phyloP scores from a whole-genome alignment of 2,888 invertebrate species.

The Eristalinus aeneus region DNA sequence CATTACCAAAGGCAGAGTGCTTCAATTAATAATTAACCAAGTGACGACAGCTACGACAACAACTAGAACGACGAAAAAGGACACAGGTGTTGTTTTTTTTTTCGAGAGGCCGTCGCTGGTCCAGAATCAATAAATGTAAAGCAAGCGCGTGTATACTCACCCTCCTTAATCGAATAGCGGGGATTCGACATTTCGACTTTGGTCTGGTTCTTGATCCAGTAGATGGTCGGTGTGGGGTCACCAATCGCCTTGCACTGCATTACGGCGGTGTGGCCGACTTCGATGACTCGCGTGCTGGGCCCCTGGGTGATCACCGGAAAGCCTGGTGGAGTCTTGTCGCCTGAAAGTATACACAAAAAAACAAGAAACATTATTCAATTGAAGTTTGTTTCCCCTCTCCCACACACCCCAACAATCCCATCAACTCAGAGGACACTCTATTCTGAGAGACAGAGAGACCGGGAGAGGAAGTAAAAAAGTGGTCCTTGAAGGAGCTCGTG shows the following conservation, averaged over 20 bases:
- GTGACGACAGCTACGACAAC: not conserved
- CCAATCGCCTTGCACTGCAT: slow-evolving; percentile 95
- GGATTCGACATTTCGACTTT: slow-evolving; percentile 93
- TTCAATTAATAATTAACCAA: slow-evolving; percentile 60
- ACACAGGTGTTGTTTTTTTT: no score
- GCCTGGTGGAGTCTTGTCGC: slow-evolving; percentile 93
- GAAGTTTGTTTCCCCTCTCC: not conserved
- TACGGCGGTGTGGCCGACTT: slow-evolving; percentile 95
- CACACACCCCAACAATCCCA: not conserved
- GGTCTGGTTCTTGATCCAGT: slow-evolving; percentile 96
- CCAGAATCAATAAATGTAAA: not conserved
- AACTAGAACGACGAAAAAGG: not conserved
- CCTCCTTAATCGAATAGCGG: slow-evolving; percentile 91
- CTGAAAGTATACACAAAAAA: slow-evolving; percentile 78
- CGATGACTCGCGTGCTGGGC: slow-evolving; percentile 96
- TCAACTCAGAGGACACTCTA: slow-evolving; percentile 17
- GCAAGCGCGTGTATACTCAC: slow-evolving; percentile 80
- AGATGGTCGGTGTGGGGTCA: slow-evolving; percentile 89
- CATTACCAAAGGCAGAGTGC: slow-evolving; percentile 34
- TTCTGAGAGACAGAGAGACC: not conserved
- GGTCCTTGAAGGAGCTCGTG: slow-evolving; percentile 23
- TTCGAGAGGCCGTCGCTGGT: not conserved
- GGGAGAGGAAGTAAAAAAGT: not conserved
- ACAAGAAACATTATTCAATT: slow-evolving; percentile 43
- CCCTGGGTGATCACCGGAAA: slow-evolving; percentile 95